Evolutionary conservation across 2,888 invertebrate species (phyloP).

Genomic region (Drosophila helvetica): DNA sequence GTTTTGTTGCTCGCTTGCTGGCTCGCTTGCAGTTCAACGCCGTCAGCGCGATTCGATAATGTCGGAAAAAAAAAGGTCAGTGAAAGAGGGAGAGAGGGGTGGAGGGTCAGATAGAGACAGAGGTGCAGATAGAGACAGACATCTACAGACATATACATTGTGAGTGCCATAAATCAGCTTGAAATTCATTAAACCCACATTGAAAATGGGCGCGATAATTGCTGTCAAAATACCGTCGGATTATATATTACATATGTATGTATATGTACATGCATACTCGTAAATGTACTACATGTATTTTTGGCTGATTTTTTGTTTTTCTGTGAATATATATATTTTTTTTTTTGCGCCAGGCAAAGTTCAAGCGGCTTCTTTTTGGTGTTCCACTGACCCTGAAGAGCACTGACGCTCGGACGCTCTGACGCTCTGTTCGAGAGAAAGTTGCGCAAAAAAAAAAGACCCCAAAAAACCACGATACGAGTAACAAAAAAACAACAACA

Average conservation of each 20-base stretch:
- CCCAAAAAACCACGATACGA: constrained; percentile 3
- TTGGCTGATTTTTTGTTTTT: constrained; percentile 17
- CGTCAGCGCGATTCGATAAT: constrained; percentile 35
- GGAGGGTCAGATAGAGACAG: neutral
- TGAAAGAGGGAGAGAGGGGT: neutral
- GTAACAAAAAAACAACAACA: constrained; percentile 22
- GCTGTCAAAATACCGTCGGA: constrained; percentile 42
- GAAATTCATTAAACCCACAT: constrained; percentile 47
- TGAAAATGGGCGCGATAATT: constrained; percentile 54
- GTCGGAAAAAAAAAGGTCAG: constrained; percentile 1
- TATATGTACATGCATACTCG: neutral
- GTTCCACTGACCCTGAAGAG: constrained; percentile 73
- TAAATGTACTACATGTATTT: constrained; percentile 13
- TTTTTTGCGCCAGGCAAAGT: constrained; percentile 43
- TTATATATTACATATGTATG: constrained; percentile 21
- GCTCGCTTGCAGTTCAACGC: constrained; percentile 31
- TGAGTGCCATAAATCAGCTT: constrained; percentile 39
- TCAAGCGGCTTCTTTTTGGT: constrained; percentile 43
- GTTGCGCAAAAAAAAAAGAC: constrained; percentile 65
- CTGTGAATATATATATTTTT: constrained; percentile 9
- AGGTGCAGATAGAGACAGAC: constrained; percentile 1
- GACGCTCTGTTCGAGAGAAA: constrained; percentile 59
- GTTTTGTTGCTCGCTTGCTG: constrained; percentile 6
- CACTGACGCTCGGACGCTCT: neutral
- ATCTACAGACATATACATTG: neutral